Evolutionary conservation across 2,888 invertebrate species (phyloP).

Genomic region (Drymonia ruficornis): DNA sequence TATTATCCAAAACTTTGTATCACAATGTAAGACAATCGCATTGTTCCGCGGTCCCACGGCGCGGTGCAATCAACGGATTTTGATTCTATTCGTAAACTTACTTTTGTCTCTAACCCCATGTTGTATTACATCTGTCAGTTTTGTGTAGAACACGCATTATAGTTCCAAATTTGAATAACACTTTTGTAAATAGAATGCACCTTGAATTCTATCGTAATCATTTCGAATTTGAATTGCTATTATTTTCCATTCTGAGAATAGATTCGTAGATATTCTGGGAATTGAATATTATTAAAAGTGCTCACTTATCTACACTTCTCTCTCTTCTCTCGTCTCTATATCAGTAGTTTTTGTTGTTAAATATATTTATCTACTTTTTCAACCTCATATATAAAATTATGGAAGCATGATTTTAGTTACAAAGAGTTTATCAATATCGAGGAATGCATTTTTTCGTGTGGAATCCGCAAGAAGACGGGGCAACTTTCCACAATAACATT

Average conservation of each 20-base stretch:
- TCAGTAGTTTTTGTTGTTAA: too few species aligned
- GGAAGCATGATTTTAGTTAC: slow-evolving; percentile 16
- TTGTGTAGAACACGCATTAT: not conserved
- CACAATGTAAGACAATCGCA: slow-evolving; percentile 47
- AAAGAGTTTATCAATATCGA: slow-evolving; percentile 10
- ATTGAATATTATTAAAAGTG: too few species aligned
- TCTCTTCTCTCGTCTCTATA: too few species aligned
- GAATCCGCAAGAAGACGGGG: slow-evolving; percentile 26
- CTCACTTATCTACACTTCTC: too few species aligned
- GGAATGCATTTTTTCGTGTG: slow-evolving; percentile 31
- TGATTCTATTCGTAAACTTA: slow-evolving; percentile 31
- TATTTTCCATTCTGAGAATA: too few species aligned
- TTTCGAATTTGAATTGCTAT: too few species aligned
- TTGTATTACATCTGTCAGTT: slow-evolving; percentile 14
- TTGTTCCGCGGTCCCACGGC: slow-evolving; percentile 56
- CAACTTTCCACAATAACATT: slow-evolving; percentile 43
- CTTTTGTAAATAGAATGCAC: slow-evolving; percentile 7
- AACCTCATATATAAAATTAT: not conserved
- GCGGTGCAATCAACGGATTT: slow-evolving; percentile 49
- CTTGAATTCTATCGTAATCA: slow-evolving; percentile 11
- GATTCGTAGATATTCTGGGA: too few species aligned
- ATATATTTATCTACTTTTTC: not conserved
- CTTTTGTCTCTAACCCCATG: slow-evolving; percentile 35
- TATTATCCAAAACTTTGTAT: slow-evolving; percentile 42
- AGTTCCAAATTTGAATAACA: slow-evolving; percentile 1